Evolutionary conservation across 2,113 vertebrate genomes (phyloP), one percentile per base, ranked within the genome.

Genomic region (Percopsis transmontana): DNA sequence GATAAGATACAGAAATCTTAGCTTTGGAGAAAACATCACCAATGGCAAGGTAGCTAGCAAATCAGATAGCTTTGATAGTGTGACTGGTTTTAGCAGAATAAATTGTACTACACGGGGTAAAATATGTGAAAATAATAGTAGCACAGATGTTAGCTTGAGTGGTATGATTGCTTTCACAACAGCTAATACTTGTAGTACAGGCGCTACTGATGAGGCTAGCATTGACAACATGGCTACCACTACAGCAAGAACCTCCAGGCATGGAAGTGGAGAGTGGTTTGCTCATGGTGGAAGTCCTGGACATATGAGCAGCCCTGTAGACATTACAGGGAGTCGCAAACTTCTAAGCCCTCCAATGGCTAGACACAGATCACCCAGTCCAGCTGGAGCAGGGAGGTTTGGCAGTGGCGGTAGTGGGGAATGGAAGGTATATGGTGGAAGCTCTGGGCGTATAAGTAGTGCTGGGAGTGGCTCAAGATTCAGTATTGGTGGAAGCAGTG

Each of bases 201-300:
- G 50, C 20, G 7, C 3, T 51, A 18, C 27, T 40, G 23, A 14
- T 42, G 55, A 42, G 2, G 5, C 19, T 56, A 16, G 4, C 5
- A 1, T 1, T 50, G 62, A 21, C 15, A 16, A 10, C 12, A 54
- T 12, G 23, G 20, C 21, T 50, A 9, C 47, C 47, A 15, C 15
- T 9, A 5, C 47, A 23, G 20, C 18, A 52, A 21, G 19, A 21
- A 52, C 16, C 50, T n/a, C 8, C n/a, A 13, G 20, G 50, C 50
- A 20, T n/a, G 2, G 9, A 3, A 52, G 50, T 12, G 50, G 20
- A 12, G 50, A 52, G 20, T 13, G 50, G 19, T 12, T 52, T 20
- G 50, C 71, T 65, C 66, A 73, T 4, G 40, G 66, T 0, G 48
- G 39, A 5, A 63, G 52, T 8, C 18, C 62, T 18, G 58, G 62